Conservation (phyloP, 2,113 vertebrate species). For the Hucho hucho region DNA sequence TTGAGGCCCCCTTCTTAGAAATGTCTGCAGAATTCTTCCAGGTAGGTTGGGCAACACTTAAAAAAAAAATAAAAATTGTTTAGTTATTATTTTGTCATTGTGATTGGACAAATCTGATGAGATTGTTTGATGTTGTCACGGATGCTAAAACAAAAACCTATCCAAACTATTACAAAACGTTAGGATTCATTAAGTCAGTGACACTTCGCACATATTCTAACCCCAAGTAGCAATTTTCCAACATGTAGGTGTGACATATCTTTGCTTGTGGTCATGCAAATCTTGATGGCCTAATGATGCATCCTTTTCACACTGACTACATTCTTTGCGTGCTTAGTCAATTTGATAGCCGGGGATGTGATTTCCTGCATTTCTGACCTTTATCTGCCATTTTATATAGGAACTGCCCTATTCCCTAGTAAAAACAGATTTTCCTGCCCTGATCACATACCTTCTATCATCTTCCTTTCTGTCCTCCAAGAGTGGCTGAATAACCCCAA, state of each 20-base stretch:
- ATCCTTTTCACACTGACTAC: not conserved
- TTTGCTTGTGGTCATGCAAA: not conserved
- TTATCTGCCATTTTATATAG: no score
- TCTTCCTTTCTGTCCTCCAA: no score
- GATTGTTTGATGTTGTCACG: no score
- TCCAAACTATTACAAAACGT: not conserved
- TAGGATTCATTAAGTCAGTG: not conserved
- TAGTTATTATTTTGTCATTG: no score
- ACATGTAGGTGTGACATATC: not conserved
- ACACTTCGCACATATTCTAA: not conserved
- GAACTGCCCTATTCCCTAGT: no score
- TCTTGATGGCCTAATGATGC: not conserved
- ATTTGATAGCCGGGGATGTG: no score
- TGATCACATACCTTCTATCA: no score
- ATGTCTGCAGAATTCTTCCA: conserved; percentile 99
- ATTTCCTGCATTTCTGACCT: no score
- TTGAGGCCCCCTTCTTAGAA: conserved; percentile 95
- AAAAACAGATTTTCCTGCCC: no score
- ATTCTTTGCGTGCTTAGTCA: not conserved
- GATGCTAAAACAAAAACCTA: not conserved
- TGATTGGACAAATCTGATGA: no score
- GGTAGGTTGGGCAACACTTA: conserved; percentile 67
- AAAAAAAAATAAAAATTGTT: no score
- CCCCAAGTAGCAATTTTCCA: not conserved
- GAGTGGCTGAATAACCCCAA: no score